Evolutionary conservation across 2,797 vertebrate species (phyloP).

Genomic region (Typhlichthys subterraneus): DNA sequence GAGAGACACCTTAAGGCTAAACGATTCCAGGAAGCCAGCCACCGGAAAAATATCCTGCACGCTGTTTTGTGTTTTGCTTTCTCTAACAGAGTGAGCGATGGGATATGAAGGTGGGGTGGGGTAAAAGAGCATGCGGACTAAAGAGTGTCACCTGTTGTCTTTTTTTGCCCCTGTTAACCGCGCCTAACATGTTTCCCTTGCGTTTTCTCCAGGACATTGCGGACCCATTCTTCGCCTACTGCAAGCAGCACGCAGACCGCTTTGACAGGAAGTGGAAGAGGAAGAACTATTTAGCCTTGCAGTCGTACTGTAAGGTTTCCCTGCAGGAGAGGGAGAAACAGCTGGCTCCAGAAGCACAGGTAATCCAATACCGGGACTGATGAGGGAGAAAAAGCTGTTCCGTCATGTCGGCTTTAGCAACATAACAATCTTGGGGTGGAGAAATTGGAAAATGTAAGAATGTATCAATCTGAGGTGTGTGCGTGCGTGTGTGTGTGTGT

Average conservation of each 20-base stretch:
- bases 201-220: constrained; percentile 89
- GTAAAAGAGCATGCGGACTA: constrained; percentile 1
- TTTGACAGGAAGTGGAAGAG: constrained; percentile 99
- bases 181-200: not conserved
- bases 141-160: constrained; percentile 1
- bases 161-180: not conserved
- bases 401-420: not conserved
- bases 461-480: not conserved
- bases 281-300: constrained; percentile 97
- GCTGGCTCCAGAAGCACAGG: constrained; percentile 94
- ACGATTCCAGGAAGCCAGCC: constrained; percentile 34
- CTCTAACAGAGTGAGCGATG: constrained; percentile 1
- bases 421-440: not conserved
- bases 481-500: not conserved
- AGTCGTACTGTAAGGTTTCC: constrained; percentile 97
- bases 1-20: constrained; percentile 55
- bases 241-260: constrained; percentile 98
- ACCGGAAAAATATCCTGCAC: constrained; percentile 44
- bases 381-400: not conserved
- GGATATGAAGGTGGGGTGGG: not conserved
- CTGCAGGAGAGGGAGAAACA: constrained; percentile 96
- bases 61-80: constrained; percentile 17
- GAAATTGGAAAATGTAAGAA: not conserved
- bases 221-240: constrained; percentile 99
- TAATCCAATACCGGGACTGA: constrained; percentile 40